These are phyloP conservation scores for Melinaea marsaeus DNA, from an alignment of 2,888 invertebrate species.

Conservation along the genomic window DNA sequence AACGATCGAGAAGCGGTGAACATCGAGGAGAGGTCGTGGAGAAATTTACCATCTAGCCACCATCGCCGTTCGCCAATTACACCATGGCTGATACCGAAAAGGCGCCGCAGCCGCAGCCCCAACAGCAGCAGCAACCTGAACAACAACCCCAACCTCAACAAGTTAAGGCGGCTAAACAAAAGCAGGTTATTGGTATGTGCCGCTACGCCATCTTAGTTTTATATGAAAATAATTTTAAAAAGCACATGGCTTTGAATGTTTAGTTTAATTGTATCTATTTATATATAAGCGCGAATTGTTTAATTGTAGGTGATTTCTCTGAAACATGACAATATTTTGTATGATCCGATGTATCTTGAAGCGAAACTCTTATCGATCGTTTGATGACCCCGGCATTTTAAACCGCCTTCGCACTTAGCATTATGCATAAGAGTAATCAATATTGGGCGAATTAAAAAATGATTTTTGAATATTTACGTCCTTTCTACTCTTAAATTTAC, in stretches of 20 bases:
- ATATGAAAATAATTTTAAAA: slow-evolving; percentile 57
- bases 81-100: slow-evolving; percentile 98
- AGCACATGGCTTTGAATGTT: slow-evolving; percentile 59
- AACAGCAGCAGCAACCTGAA: slow-evolving; percentile 81
- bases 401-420: slow-evolving; percentile 26
- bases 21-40: slow-evolving; percentile 87
- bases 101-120: slow-evolving; percentile 84
- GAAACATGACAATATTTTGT: background rate
- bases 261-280: slow-evolving; percentile 13
- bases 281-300: slow-evolving; percentile 9
- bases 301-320: slow-evolving; percentile 2
- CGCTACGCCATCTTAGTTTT: slow-evolving; percentile 74
- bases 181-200: slow-evolving; percentile 91
- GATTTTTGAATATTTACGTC: background rate
- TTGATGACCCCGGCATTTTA: slow-evolving; percentile 49
- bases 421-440: slow-evolving; percentile 49
- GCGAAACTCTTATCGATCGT: slow-evolving; percentile 50
- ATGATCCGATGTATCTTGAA: slow-evolving; percentile 9
- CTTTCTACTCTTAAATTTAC: too few species aligned
- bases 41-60: slow-evolving; percentile 84
- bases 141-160: slow-evolving; percentile 80
- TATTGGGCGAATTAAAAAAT: slow-evolving; percentile 37
- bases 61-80: slow-evolving; percentile 87
- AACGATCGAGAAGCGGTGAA: slow-evolving; percentile 80
- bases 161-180: slow-evolving; percentile 84